phyloP scores from a whole-genome alignment of 2,113 vertebrate species.

The Aegypius monachus region DNA sequence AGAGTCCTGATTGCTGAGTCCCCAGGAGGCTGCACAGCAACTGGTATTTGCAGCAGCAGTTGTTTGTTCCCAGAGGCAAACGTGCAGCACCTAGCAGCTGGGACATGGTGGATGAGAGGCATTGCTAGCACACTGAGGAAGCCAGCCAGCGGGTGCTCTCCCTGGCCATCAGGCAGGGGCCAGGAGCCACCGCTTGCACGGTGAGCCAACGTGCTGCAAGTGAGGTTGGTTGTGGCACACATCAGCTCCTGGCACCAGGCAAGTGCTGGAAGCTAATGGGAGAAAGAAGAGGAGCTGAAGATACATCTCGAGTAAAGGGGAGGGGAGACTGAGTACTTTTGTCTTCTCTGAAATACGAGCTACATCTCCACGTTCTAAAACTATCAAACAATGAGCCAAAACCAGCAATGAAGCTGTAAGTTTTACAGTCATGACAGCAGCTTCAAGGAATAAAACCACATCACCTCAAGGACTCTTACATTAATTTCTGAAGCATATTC shows the following conservation, averaged over 20 bases:
- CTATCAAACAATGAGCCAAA: neutral
- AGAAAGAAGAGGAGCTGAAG: neutral
- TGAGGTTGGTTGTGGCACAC: neutral
- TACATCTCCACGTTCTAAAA: neutral
- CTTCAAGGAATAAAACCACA: neutral
- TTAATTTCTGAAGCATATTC: neutral
- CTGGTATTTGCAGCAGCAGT: neutral
- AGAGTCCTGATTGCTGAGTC: fast-evolving
- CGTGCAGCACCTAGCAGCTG: neutral
- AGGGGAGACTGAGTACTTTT: fast-evolving
- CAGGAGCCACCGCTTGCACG: neutral
- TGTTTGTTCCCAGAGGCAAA: neutral
- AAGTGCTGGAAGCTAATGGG: neutral
- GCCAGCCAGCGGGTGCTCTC: neutral
- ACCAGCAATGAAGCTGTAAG: neutral
- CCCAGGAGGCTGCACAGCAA: neutral
- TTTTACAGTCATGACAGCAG: neutral
- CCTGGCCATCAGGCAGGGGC: neutral
- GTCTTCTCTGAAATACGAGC: neutral
- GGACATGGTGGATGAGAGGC: neutral
- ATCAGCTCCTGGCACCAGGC: neutral
- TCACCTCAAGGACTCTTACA: neutral
- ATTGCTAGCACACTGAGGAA: neutral
- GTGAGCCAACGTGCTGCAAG: neutral
- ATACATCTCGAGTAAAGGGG: neutral